Evolutionary conservation across 2,888 invertebrate genomes (phyloP).

Genomic region (Trissolcus japonicus): DNA sequence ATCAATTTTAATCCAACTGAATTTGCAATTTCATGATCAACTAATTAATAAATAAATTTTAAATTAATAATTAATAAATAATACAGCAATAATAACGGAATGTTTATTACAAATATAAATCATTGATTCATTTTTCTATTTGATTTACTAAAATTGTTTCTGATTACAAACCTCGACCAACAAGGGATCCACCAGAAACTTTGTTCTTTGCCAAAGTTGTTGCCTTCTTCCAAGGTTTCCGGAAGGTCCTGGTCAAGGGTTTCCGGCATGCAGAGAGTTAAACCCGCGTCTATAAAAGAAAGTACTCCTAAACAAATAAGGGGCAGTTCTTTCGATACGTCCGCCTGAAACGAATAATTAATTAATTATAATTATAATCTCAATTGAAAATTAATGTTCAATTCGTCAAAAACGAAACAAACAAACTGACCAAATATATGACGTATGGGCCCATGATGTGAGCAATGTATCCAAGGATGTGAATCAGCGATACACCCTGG

Average conservation of each 20-base stretch:
- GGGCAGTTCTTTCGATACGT: slow-evolving; percentile 78
- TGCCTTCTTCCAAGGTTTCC: slow-evolving; percentile 90
- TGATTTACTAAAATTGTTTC: no score
- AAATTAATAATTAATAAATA: background rate
- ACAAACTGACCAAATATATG: slow-evolving; percentile 84
- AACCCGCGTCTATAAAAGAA: slow-evolving; percentile 84
- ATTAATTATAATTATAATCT: background rate
- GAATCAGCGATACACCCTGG: slow-evolving; percentile 90
- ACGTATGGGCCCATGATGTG: slow-evolving; percentile 90
- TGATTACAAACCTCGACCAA: slow-evolving; percentile 64
- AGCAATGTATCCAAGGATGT: slow-evolving; percentile 92
- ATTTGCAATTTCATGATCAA: background rate
- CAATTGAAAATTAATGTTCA: background rate
- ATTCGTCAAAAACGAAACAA: background rate
- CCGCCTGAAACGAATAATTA: slow-evolving; percentile 63
- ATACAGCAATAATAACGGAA: no score
- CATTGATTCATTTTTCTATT: no score
- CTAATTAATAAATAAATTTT: background rate
- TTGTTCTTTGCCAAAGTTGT: slow-evolving; percentile 88
- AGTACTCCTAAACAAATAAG: slow-evolving; percentile 85
- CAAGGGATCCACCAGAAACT: slow-evolving; percentile 88
- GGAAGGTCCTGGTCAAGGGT: slow-evolving; percentile 91
- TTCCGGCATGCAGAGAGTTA: slow-evolving; percentile 89
- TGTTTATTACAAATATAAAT: no score
- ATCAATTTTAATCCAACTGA: background rate